Evolutionary conservation across 2,113 vertebrate genomes (phyloP).

Genomic region (Eulemur rufifrons): DNA sequence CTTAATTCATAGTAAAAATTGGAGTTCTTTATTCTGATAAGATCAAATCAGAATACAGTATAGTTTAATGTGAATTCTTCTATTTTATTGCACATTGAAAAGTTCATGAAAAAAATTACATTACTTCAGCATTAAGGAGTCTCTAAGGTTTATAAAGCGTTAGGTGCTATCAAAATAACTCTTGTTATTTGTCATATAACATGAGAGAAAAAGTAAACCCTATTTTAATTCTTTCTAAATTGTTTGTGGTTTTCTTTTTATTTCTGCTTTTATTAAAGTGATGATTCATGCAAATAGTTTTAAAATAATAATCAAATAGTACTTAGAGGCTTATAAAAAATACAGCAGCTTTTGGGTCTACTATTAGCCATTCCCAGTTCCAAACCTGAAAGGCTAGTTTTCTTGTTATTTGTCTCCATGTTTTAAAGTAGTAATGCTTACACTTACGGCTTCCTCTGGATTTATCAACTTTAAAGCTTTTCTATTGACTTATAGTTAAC

Average conservation of each 20-base stretch:
- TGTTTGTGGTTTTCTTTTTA: background rate
- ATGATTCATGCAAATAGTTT: background rate
- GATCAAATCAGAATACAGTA: background rate
- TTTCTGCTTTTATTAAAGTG: background rate
- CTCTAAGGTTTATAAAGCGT: background rate
- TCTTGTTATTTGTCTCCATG: background rate
- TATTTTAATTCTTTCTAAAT: background rate
- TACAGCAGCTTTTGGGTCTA: background rate
- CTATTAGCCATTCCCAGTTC: background rate
- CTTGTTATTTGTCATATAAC: background rate
- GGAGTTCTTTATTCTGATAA: background rate
- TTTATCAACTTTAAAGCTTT: background rate
- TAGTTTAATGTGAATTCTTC: background rate
- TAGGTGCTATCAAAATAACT: background rate
- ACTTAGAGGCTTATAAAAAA: background rate
- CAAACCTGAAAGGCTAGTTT: background rate
- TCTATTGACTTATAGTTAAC: background rate
- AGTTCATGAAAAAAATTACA: background rate
- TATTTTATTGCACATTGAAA: background rate
- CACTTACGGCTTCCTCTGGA: background rate
- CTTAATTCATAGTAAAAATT: background rate
- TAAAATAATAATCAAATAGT: background rate
- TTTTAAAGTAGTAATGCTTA: background rate
- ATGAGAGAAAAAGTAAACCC: background rate
- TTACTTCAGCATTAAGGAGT: background rate